Evolutionary conservation across 2,888 invertebrate genomes (phyloP).

Genomic region (Drosophila leonis): DNA sequence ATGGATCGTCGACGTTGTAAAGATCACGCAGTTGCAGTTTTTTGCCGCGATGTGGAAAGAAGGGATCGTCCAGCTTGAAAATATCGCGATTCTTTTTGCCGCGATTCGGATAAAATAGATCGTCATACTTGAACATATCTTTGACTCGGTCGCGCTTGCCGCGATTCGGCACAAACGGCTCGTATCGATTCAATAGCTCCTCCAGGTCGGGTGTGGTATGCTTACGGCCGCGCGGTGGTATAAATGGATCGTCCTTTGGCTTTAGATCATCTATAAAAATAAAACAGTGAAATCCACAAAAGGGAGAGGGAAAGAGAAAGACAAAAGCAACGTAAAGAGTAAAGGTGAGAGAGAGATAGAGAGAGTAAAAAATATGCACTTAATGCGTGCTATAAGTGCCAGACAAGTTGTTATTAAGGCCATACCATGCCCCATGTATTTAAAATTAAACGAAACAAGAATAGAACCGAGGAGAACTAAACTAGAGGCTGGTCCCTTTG

Average conservation of each 20-base stretch:
- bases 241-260: constrained; percentile 79
- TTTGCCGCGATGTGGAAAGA: constrained; percentile 84
- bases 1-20: constrained; percentile 84
- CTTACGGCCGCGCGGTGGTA: constrained; percentile 85
- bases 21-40: constrained; percentile 83
- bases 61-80: constrained; percentile 77
- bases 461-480: constrained; percentile 9
- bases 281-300: neutral
- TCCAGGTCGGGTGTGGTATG: constrained; percentile 76
- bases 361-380: constrained; percentile 2
- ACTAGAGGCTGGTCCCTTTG: constrained; percentile 32
- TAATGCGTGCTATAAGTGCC: constrained; percentile 20
- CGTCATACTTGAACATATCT: constrained; percentile 85
- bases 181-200: constrained; percentile 77
- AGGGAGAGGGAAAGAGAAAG: neutral
- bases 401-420: constrained; percentile 32
- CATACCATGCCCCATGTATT: constrained; percentile 52
- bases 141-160: constrained; percentile 84
- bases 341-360: neutral
- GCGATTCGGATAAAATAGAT: constrained; percentile 85
- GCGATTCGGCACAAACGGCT: constrained; percentile 85
- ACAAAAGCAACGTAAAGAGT: neutral
- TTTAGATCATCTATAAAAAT: constrained; percentile 46
- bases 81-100: constrained; percentile 79
- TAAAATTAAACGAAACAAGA: constrained; percentile 49